Percentiles rank a stretch among this genome's conserved stretches.
Conservation (phyloP, 2,888 invertebrate genomes). For the Epirrita christyi region DNA sequence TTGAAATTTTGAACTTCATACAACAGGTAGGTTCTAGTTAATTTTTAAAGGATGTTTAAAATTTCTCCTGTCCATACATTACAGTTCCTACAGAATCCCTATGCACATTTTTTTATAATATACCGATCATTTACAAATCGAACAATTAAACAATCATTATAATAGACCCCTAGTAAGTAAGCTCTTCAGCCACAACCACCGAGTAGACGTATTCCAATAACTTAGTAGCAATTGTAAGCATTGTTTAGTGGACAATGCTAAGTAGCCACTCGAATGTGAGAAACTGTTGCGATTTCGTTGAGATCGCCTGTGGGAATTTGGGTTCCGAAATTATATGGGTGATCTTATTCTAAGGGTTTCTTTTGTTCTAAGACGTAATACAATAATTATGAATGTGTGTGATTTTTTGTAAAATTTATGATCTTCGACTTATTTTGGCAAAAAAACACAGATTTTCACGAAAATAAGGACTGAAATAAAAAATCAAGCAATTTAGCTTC, state of each 20-base stretch:
- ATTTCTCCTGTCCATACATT: no score
- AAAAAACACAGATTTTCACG: no score
- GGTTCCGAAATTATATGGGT: constrained; percentile 44
- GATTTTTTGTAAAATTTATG: no score
- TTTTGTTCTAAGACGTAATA: neutral
- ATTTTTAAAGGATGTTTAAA: no score
- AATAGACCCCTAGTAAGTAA: constrained; percentile 40
- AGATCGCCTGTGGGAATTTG: constrained; percentile 73
- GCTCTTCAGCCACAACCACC: constrained; percentile 50
- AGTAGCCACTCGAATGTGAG: constrained; percentile 71
- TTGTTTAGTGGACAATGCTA: constrained; percentile 71
- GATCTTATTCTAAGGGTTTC: constrained; percentile 21
- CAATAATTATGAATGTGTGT: no score
- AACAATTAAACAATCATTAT: constrained; percentile 58
- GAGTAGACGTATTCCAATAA: constrained; percentile 59
- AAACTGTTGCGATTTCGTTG: constrained; percentile 65
- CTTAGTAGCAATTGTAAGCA: constrained; percentile 62
- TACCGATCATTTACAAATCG: constrained; percentile 65
- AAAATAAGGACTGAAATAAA: no score
- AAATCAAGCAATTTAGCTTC: no score
- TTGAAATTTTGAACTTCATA: no score
- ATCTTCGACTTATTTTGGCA: no score
- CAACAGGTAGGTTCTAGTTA: no score
- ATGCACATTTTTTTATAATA: constrained; percentile 21
- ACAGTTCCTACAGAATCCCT: neutral